Conservation (phyloP, 2,888 invertebrate species). For the Sipha maydis region DNA sequence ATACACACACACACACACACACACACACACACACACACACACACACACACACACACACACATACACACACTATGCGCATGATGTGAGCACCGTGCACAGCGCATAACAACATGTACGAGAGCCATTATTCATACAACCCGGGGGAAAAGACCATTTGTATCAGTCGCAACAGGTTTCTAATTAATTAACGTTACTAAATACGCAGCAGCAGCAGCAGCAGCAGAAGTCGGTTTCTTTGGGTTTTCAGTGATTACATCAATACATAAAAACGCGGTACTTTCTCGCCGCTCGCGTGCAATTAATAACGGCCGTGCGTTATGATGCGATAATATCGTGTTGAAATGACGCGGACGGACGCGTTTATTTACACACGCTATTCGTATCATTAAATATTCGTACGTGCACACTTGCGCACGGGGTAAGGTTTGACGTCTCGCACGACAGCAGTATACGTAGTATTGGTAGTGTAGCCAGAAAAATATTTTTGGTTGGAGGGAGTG, state of each 20-base stretch:
- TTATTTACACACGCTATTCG: no score
- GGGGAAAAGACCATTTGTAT: constrained; percentile 34
- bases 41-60: no score
- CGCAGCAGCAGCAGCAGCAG: neutral
- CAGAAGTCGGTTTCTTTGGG: constrained; percentile 38
- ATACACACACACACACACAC: no score
- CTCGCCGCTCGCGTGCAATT: constrained; percentile 10
- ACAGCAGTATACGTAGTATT: no score
- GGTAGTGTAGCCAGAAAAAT: no score
- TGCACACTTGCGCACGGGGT: no score
- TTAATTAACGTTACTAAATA: constrained; percentile 57
- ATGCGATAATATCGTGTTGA: neutral
- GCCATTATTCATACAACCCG: constrained; percentile 38
- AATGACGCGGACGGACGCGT: no score
- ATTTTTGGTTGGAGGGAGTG: no score
- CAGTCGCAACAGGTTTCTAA: constrained; percentile 53
- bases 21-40: no score
- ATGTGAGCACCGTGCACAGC: neutral
- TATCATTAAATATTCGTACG: no score
- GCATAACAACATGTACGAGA: neutral
- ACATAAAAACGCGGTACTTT: neutral
- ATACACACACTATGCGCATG: no score
- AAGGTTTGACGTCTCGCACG: no score
- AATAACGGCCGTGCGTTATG: neutral
- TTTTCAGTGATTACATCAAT: constrained; percentile 42